phyloP scores from a whole-genome alignment of 2,888 invertebrate genomes.

The Tridacna gigas region DNA sequence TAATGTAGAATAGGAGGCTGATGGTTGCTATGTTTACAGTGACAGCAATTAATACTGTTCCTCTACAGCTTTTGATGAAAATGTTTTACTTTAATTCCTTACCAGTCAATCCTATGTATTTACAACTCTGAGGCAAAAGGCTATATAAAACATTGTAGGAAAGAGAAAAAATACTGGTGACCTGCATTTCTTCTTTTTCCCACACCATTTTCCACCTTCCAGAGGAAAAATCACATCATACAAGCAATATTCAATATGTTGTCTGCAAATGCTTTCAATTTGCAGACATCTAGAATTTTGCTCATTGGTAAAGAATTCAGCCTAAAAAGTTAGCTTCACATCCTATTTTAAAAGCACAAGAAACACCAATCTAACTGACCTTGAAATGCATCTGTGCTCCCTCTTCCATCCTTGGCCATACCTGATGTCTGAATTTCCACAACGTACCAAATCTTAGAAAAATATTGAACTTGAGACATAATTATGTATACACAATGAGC shows the following conservation, averaged over 20 bases:
- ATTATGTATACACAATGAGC: no score
- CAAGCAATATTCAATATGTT: background rate
- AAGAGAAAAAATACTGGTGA: background rate
- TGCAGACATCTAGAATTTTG: background rate
- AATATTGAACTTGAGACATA: background rate
- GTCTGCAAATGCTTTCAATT: background rate
- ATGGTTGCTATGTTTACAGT: no score
- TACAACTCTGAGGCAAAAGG: background rate
- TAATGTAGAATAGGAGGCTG: no score
- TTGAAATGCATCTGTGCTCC: slow-evolving; percentile 97
- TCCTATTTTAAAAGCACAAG: background rate
- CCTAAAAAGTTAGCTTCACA: background rate
- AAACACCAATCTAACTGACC: slow-evolving; percentile 84
- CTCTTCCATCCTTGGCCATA: slow-evolving; percentile 99
- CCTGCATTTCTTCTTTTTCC: background rate
- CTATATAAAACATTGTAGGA: background rate
- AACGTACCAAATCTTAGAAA: slow-evolving; percentile 89
- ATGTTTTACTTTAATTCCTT: no score
- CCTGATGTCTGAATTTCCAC: slow-evolving; percentile 98
- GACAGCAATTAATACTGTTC: no score
- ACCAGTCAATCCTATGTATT: no score
- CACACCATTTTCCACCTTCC: background rate
- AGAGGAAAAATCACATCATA: background rate
- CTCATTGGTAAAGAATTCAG: background rate
- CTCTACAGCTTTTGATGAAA: no score